A percentile compares a stretch with the other conserved stretches of the same genome.
Evolutionary conservation across 2,888 invertebrate genomes (phyloP).

Genomic region (Ophraella communa): DNA sequence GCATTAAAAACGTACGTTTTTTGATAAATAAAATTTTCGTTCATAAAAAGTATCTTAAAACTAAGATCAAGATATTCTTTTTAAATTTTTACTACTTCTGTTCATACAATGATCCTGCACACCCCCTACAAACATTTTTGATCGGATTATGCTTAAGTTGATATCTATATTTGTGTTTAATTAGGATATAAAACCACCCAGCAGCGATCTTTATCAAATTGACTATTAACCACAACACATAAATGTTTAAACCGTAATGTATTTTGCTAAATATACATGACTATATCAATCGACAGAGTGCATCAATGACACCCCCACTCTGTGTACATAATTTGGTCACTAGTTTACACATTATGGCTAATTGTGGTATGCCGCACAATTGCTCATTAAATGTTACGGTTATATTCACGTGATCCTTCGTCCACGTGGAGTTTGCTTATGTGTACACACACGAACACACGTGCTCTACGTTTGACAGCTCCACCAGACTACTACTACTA

Average conservation of each 20-base stretch:
- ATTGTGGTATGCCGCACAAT: constrained; percentile 60
- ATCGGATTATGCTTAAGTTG: too few relatives aligned
- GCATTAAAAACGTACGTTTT: too few relatives aligned
- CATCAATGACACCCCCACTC: constrained; percentile 57
- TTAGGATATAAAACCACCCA: neutral
- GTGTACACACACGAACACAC: constrained; percentile 30
- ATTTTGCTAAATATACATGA: constrained; percentile 54
- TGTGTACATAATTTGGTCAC: constrained; percentile 61
- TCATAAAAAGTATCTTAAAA: too few relatives aligned
- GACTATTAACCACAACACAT: constrained; percentile 6
- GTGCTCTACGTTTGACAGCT: constrained; percentile 32
- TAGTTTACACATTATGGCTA: constrained; percentile 63
- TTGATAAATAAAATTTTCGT: too few relatives aligned
- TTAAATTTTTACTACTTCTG: too few relatives aligned
- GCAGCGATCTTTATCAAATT: neutral
- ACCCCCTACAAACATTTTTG: too few relatives aligned
- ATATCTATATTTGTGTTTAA: too few relatives aligned
- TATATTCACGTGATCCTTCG: constrained; percentile 56
- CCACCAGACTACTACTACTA: constrained; percentile 11
- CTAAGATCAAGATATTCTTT: too few relatives aligned
- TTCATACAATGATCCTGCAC: too few relatives aligned
- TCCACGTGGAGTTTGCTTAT: constrained; percentile 53
- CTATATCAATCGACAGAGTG: constrained; percentile 57
- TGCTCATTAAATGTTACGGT: constrained; percentile 60
- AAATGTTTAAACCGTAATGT: constrained; percentile 51